Evolutionary conservation across 2,888 invertebrate genomes (phyloP), one percentile per base, ranked within the genome.

Genomic region (Mechanitis mazaeus): DNA sequence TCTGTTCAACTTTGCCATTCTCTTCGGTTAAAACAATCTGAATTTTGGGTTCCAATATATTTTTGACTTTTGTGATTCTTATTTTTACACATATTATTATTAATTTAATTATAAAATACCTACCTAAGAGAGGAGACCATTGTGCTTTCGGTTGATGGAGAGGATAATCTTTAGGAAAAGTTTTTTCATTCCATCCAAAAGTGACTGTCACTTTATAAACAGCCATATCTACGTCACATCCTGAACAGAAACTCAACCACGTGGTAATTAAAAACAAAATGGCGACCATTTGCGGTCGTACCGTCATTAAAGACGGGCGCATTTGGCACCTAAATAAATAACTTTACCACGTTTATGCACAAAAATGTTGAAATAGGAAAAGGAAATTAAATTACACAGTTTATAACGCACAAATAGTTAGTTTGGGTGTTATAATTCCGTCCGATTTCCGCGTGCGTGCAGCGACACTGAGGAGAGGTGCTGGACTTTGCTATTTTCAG

Each of bases 141-240:
- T 97, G 97, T 11, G 97, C 97, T 61, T 95, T 94, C 7, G 97
- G 97, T 73, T 97, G 92, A 93, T 95, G 95, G 76, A 94, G 93
- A 0, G 97, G 97, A 83, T 96, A 97, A 84, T 97, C 97, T 81
- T 96, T 96, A 12, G 97, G 97, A 82, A 97, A 97, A 68, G 93
- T 91, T 68, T 95, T 94, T 74, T 95, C 93, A 73, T 95, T 95
- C 97, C 97, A 98, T 78, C 95, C 92, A 72, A 95, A 96, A 76
- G 94, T 94, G 83, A 97, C 87, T 69, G 94, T 94, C 80, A 97
- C 94, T 85, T 95, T 95, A 81, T 97, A 98, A 75, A 96, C 95
- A 68, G 94, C 96, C 75, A 96, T 92, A 80, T 95, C 94, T 64
- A 94, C 92, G 69, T 94, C 93, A 86, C 95, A 95, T 59, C 91